Base-by-base conservation (phyloP, 2,797 vertebrate genomes). In the Delichon dasypus region DNA sequence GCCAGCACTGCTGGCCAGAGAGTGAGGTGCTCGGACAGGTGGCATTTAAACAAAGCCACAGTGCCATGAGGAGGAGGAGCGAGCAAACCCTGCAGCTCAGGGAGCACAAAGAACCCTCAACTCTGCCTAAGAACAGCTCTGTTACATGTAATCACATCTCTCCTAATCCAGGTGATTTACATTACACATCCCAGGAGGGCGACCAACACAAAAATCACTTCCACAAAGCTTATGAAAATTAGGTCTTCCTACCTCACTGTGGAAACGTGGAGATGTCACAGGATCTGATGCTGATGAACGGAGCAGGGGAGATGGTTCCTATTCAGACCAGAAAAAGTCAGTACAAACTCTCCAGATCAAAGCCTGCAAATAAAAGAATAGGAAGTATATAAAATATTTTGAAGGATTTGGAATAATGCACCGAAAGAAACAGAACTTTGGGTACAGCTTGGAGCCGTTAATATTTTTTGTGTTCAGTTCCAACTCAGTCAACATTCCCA, bases 231-330 rank as follows among this genome's bases (percentile, higher is more conserved):
- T 66, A 76, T 26, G 32, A 65, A 82, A 74, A 85, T 66, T 20
- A 90, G 64, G 67, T 50, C 42, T 75, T 76, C 97, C 94, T 96
- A 97, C 97, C 95, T 96, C 70, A 20, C 71, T 20, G 65, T 22
- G 77, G 67, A 27, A 74, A 25, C 0, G 19, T 6, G 19, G 78
- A 66, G 74, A 32, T 3, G 80, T 32, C 2, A 0, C 67, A 53
- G 58, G 91, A 53, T 13, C 48, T 26, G 47, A 71, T 2, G 16
- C 62, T 25, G 29, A 18, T 1, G 26, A 72, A 6, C 3, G 65
- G 3, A 80, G 64, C 10, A 73, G 81, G 54, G 36, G 44, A 61
- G 83, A 44, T 2, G 62, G 53, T 5, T 75, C 79, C 57, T 95
- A 75, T 16, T 90, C 70, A 42, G 48, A 54, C 65, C 7, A 15